These are phyloP conservation scores for Parasteatoda lunata DNA, from an alignment of 2,888 invertebrate genomes.

Conservation along the genomic window DNA sequence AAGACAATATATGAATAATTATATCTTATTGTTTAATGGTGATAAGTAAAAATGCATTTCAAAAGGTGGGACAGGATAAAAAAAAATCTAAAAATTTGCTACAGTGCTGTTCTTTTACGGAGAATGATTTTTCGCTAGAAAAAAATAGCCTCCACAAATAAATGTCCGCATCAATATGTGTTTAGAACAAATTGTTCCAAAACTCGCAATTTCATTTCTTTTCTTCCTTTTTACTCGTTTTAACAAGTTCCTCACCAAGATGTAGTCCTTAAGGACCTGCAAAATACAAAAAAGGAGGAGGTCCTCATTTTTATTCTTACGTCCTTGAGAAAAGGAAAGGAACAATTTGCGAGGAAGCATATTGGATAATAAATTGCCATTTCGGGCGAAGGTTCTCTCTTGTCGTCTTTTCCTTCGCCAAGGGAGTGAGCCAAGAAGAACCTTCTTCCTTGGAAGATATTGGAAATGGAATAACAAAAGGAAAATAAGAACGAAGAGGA, in stretches of 20 bases:
- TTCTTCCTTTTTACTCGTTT: neutral
- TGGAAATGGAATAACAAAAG: neutral
- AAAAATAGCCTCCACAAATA: neutral
- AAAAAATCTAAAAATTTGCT: too few relatives aligned
- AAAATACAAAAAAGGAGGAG: neutral
- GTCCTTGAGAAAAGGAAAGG: neutral
- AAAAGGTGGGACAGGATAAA: too few relatives aligned
- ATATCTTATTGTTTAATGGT: too few relatives aligned
- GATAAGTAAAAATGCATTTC: too few relatives aligned
- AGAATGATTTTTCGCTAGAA: neutral
- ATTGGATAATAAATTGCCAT: conserved; percentile 49
- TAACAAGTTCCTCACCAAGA: neutral
- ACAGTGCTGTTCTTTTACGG: too few relatives aligned
- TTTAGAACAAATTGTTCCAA: neutral
- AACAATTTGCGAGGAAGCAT: conserved; percentile 41
- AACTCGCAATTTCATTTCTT: neutral
- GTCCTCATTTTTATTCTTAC: neutral
- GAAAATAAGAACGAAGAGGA: neutral
- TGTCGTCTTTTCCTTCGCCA: neutral
- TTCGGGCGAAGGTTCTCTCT: neutral
- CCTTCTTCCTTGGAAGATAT: neutral
- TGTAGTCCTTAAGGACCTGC: neutral
- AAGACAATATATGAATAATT: too few relatives aligned
- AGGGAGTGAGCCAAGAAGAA: neutral
- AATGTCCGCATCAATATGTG: neutral